A percentile compares a stretch with the other conserved stretches of the same genome.
phyloP scores from a whole-genome alignment of 2,797 vertebrate species.

The Halcyon smyrnensis region DNA sequence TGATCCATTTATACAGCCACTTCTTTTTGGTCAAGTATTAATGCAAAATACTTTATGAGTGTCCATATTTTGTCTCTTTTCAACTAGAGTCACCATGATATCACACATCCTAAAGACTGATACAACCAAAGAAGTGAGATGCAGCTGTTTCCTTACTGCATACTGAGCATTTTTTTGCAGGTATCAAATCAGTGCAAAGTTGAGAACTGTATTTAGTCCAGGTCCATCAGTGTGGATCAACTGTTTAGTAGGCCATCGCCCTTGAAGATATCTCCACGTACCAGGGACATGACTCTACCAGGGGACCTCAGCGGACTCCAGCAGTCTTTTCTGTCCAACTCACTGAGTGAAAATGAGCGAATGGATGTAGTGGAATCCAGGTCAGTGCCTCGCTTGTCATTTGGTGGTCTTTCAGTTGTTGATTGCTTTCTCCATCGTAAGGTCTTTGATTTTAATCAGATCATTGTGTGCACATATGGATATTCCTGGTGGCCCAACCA shows the following conservation, averaged over 20 bases:
- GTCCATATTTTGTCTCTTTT: neutral
- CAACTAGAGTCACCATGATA: neutral
- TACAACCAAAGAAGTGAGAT: rapidly evolving
- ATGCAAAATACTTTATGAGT: neutral
- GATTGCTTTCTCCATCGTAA: conserved; percentile 78
- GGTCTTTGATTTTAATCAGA: conserved; percentile 84
- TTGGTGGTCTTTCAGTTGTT: conserved; percentile 77
- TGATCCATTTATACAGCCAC: neutral
- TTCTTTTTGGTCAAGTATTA: neutral
- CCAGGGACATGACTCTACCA: neutral
- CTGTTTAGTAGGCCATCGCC: neutral
- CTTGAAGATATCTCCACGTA: neutral
- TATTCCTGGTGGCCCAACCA: conserved; percentile 85
- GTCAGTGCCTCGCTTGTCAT: conserved; percentile 66
- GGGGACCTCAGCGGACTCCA: neutral
- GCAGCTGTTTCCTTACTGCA: neutral
- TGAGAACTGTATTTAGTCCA: neutral
- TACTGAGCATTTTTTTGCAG: neutral
- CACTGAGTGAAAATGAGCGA: conserved; percentile 52
- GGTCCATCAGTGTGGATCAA: neutral
- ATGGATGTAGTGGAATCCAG: conserved; percentile 20
- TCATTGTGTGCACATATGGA: conserved; percentile 82
- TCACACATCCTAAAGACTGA: neutral
- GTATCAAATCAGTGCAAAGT: neutral
- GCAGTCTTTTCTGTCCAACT: neutral